Base-by-base conservation (phyloP, 2,888 invertebrate species). In the Rhagium mordax region DNA sequence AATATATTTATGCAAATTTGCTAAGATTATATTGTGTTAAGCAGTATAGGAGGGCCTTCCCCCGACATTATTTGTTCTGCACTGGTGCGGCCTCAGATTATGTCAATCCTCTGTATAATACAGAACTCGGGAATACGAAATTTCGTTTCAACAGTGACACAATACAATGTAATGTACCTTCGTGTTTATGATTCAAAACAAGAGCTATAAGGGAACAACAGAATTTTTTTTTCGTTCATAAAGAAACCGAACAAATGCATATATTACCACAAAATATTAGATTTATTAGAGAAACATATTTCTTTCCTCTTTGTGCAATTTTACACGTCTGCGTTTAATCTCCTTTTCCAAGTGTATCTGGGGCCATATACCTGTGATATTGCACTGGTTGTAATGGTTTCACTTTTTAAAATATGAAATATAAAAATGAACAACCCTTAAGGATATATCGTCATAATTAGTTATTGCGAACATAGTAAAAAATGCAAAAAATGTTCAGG, bases 1-100 rank as follows among this genome's bases (percentile, higher is more conserved):
- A 49, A 27, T 64, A 65, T 65, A 65, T 61, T 61, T 60, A 69
- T 60, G 69, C 57, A 69, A 60, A 69, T 69, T 48, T 48, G 29
- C 18, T 16, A 13, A 51, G 57, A 67, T 67, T 67, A 67, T 67
- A 67, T 57, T 61, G 69, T 49, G 49, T 61, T 53, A 70, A 61
- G 70, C 49, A 61, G 61, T 51, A 70, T 51, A 24, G 60, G 27
- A 51, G 53, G 60, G 49, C 49, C 67, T 67, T 59, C 41, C 21
- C 8, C 33, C 47, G 57, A 67, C 70, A 49, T 59, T 70, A 61
- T 70, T 61, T 61, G 48, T 33, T 70, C 41, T 70, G 61, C 29
- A 21, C 49, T 16, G 29, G 48, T 49, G 68, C 33, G 20, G 51
- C 13, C 29, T 51, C 18, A 69, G 53, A 70, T 70, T 70, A 70